phyloP scores from a whole-genome alignment of 2,888 invertebrate species.

The Dilophus febrilis region DNA sequence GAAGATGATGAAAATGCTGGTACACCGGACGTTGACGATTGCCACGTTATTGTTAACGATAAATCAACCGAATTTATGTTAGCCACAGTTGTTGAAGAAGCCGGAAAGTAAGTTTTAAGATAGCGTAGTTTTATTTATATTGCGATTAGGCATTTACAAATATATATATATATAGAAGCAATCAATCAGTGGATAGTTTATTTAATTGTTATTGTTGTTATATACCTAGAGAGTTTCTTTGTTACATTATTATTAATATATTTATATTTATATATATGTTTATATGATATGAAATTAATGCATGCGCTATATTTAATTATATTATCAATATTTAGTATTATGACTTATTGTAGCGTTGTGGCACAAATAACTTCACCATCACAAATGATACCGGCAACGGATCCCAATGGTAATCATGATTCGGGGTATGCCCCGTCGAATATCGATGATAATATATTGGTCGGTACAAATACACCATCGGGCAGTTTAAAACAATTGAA shows the following conservation, averaged over 20 bases:
- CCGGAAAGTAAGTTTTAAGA: conserved; percentile 52
- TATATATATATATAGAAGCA: no score
- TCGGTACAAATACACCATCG: conserved; percentile 41
- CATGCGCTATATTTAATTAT: no score
- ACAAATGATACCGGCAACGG: conserved; percentile 36
- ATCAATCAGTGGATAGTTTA: no score
- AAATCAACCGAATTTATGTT: conserved; percentile 82
- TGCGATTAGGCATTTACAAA: no score
- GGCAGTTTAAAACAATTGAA: conserved; percentile 34
- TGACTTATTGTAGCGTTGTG: conserved; percentile 34
- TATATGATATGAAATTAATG: no score
- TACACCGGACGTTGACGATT: conserved; percentile 48
- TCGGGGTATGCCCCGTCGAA: conserved; percentile 62
- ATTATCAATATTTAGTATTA: no score
- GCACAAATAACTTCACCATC: conserved; percentile 37
- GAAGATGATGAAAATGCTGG: conserved; percentile 54
- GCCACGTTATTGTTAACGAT: conserved; percentile 77
- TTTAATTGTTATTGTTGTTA: no score
- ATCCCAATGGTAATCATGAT: conserved; percentile 71
- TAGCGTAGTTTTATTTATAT: no score
- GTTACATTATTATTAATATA: no score
- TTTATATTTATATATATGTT: no score
- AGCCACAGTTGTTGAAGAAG: conserved; percentile 73
- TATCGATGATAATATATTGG: conserved; percentile 32
- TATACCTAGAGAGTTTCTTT: no score